A percentile compares a stretch with the other conserved stretches of the same genome.
phyloP scores from a whole-genome alignment of 1,140 invertebrate genomes.

The Diachasmimorpha longicaudata region DNA sequence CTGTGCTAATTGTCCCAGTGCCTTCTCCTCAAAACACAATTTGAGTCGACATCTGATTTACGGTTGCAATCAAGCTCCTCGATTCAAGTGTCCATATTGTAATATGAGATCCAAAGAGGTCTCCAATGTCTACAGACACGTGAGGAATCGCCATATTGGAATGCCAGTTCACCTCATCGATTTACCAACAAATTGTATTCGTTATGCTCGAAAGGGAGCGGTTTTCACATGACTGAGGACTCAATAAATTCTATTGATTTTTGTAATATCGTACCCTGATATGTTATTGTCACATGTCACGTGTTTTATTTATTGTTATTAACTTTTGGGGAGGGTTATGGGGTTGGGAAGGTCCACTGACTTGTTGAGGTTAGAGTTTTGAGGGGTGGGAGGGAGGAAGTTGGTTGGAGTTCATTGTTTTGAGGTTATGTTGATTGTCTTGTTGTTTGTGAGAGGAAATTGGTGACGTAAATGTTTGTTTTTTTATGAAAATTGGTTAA shows the following conservation, averaged over 20 bases:
- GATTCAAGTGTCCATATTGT: constrained; percentile 45
- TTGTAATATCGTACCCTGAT: background rate
- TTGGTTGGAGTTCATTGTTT: too few relatives aligned
- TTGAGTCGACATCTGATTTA: background rate
- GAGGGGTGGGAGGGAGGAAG: too few relatives aligned
- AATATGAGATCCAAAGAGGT: constrained; percentile 35
- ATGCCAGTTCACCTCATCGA: background rate
- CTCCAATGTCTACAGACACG: constrained; percentile 33
- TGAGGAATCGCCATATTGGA: constrained; percentile 2
- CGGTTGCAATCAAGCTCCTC: background rate
- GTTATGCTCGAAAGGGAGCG: background rate
- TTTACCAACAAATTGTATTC: background rate
- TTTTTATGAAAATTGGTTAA: too few relatives aligned
- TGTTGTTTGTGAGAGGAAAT: too few relatives aligned
- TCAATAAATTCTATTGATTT: background rate
- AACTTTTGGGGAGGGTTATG: background rate
- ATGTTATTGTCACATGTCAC: too few relatives aligned
- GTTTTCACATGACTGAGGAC: background rate
- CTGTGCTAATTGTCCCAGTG: background rate
- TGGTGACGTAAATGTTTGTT: too few relatives aligned
- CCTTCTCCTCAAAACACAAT: background rate
- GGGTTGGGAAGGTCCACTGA: too few relatives aligned
- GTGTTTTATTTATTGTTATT: background rate
- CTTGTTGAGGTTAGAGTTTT: too few relatives aligned
- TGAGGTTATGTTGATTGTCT: too few relatives aligned